Conservation (phyloP, 2,113 vertebrate genomes). For the Tricholaema leucomelas region DNA sequence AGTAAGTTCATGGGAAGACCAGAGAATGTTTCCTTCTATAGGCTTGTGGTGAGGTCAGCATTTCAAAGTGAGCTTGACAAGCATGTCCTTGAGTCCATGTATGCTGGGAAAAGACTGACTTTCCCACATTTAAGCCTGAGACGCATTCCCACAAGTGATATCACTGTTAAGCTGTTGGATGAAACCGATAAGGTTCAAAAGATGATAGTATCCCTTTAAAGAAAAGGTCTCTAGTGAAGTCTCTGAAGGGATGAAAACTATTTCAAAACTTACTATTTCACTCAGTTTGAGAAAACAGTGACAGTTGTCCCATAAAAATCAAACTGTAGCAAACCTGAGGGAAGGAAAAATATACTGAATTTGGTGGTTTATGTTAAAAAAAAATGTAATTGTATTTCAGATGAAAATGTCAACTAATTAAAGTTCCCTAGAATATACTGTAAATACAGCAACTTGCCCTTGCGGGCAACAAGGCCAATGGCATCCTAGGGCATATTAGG, state of each 20-base stretch:
- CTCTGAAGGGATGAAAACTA: background rate
- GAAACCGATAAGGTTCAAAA: background rate
- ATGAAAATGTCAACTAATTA: constrained; percentile 4
- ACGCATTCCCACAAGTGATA: background rate
- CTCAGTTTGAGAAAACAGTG: background rate
- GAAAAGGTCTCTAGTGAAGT: background rate
- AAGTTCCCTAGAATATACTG: background rate
- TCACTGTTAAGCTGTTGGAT: background rate
- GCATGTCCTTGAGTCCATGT: background rate
- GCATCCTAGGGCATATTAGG: too few relatives aligned
- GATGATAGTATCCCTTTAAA: background rate
- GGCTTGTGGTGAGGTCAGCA: background rate
- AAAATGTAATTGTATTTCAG: background rate
- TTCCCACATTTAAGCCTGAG: background rate
- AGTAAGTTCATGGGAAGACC: background rate
- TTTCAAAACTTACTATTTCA: background rate
- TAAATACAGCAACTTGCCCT: background rate
- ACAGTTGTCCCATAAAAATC: background rate
- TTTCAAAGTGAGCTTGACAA: background rate
- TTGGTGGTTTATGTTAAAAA: background rate
- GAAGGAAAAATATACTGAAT: background rate
- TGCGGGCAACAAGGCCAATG: background rate
- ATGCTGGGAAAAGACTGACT: background rate
- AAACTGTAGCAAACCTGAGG: background rate
- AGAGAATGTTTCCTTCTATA: background rate